These are phyloP conservation scores for Venustaconcha ellipsiformis DNA, from an alignment of 1,140 invertebrate genomes.

Conservation along the genomic window DNA sequence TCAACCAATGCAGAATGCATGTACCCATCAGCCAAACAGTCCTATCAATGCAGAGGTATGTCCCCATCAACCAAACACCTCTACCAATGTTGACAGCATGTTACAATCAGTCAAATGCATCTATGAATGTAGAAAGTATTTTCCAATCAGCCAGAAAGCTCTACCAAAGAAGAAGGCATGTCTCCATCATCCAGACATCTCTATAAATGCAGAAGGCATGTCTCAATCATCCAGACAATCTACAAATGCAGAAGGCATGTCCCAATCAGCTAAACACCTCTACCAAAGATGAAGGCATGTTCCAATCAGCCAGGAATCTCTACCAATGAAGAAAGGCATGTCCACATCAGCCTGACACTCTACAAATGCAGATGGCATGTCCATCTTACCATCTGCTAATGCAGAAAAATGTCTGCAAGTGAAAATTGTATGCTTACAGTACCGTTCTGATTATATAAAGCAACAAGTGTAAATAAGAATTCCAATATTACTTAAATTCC, in stretches of 20 bases:
- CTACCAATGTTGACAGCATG: neutral
- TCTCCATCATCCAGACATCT: neutral
- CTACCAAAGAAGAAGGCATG: neutral
- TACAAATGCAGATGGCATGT: neutral
- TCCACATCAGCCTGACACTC: neutral
- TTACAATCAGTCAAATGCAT: neutral
- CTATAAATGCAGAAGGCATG: neutral
- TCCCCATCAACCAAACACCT: neutral
- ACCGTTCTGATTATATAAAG: neutral
- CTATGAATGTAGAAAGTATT: no score
- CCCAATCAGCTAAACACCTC: no score
- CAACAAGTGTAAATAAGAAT: neutral
- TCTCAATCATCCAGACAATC: neutral
- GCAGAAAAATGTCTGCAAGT: neutral
- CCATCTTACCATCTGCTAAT: constrained; percentile 5
- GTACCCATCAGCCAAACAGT: neutral
- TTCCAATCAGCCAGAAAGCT: constrained; percentile 2
- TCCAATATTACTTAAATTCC: constrained; percentile 75
- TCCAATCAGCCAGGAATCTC: constrained; percentile 1
- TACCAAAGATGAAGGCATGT: no score
- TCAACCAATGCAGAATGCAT: no score
- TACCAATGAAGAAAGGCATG: neutral
- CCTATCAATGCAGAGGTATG: neutral
- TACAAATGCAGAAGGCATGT: neutral
- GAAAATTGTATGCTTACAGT: neutral